phyloP scores from a whole-genome alignment of 1,140 invertebrate species.

The Bombus balteatus region DNA sequence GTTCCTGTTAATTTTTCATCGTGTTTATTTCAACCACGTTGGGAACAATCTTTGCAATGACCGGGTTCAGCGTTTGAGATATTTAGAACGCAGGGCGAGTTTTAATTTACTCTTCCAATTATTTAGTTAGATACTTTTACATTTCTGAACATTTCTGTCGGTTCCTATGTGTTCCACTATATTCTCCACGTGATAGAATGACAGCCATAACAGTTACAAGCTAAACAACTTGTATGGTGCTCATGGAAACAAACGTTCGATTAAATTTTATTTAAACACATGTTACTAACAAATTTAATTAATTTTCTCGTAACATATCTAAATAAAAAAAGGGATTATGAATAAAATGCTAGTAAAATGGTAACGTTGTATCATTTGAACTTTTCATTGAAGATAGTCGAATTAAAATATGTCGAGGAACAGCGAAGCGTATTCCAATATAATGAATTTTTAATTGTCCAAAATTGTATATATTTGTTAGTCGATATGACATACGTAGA shows the following conservation, averaged over 20 bases:
- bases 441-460: background rate
- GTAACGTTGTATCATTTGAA: background rate
- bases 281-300: background rate
- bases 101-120: background rate
- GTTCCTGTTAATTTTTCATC: constrained; percentile 28
- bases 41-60: background rate
- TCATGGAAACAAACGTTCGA: background rate
- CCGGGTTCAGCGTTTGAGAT: background rate
- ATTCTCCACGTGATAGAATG: background rate
- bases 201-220: too few species aligned
- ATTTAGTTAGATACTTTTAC: background rate
- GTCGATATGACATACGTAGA: background rate
- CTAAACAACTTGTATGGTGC: background rate
- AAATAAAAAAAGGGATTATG: background rate
- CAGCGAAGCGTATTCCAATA: background rate
- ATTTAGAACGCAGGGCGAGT: background rate
- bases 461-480: too few species aligned
- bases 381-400: background rate
- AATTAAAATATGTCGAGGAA: background rate
- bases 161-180: background rate
- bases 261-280: too few species aligned
- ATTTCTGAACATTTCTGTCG: background rate
- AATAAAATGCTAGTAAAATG: background rate
- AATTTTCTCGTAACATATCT: too few species aligned
- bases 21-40: background rate